Conservation (phyloP, 2,113 vertebrate genomes). For the Gambusia holbrooki region DNA sequence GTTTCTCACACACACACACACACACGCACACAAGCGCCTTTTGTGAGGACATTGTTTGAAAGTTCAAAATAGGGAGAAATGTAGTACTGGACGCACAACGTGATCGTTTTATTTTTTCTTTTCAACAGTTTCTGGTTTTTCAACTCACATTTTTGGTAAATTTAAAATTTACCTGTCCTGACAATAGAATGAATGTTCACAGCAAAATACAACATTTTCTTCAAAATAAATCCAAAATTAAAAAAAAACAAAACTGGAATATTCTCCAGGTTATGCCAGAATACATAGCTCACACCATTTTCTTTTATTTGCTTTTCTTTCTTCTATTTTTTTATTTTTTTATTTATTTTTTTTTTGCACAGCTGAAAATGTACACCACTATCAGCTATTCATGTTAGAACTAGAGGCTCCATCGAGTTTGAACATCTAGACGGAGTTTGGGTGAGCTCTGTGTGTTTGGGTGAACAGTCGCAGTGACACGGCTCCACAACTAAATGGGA, state of each 20-base stretch:
- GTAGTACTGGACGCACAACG: too few species aligned
- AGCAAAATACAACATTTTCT: background rate
- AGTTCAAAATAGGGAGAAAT: too few species aligned
- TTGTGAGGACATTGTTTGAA: background rate
- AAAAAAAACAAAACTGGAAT: too few species aligned
- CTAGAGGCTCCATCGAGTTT: background rate
- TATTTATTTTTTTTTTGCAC: background rate
- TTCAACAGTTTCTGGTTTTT: background rate
- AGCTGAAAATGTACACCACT: too few species aligned
- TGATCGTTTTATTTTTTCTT: background rate
- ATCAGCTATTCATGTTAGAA: background rate
- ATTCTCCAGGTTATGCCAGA: too few species aligned
- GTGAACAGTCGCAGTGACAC: too few species aligned
- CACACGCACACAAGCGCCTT: background rate
- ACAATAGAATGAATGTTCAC: background rate
- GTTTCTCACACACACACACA: too few species aligned
- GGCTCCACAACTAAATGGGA: background rate
- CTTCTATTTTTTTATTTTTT: background rate
- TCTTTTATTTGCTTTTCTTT: background rate
- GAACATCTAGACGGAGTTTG: too few species aligned
- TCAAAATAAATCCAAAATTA: background rate
- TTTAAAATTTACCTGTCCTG: background rate
- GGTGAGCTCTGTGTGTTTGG: too few species aligned
- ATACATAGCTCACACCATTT: background rate
- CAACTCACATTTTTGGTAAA: background rate